Evolutionary conservation across 2,888 invertebrate species (phyloP).

Genomic region (Furcula furcula): DNA sequence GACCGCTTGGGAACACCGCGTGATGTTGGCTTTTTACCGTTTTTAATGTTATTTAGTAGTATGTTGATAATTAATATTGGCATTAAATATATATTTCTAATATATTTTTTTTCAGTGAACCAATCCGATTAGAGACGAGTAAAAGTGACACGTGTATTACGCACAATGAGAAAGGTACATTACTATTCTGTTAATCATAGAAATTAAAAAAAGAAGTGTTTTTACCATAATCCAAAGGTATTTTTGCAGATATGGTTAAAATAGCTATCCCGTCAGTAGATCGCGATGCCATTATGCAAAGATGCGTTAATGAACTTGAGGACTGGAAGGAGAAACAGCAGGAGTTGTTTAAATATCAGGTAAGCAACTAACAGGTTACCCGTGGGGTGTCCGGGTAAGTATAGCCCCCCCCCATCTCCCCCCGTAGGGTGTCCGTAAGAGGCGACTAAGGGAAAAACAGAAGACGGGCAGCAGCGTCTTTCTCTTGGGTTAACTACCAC

Average conservation of each 20-base stretch:
- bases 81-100: too few species aligned
- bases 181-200: too few species aligned
- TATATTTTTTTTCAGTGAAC: constrained; percentile 40
- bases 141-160: constrained; percentile 53
- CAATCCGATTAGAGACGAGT: constrained; percentile 41
- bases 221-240: too few species aligned
- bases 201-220: too few species aligned
- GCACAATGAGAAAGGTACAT: constrained; percentile 41
- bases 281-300: constrained; percentile 62
- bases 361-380: constrained; percentile 42
- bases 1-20: constrained; percentile 72
- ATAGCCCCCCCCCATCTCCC: too few species aligned
- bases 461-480: too few species aligned
- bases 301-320: constrained; percentile 85
- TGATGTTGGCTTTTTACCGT: constrained; percentile 63
- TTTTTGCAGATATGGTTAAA: constrained; percentile 48
- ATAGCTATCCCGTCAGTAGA: constrained; percentile 40
- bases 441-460: too few species aligned
- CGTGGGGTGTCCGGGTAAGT: too few species aligned
- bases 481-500: too few species aligned
- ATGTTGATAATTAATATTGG: too few species aligned
- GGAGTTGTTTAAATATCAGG: constrained; percentile 82
- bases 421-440: too few species aligned
- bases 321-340: constrained; percentile 88
- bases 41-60: too few species aligned